A percentile compares a stretch with the other conserved stretches of the same genome.
phyloP scores from a whole-genome alignment of 1,140 invertebrate species.

The Aphaenogaster ashmeadi region DNA sequence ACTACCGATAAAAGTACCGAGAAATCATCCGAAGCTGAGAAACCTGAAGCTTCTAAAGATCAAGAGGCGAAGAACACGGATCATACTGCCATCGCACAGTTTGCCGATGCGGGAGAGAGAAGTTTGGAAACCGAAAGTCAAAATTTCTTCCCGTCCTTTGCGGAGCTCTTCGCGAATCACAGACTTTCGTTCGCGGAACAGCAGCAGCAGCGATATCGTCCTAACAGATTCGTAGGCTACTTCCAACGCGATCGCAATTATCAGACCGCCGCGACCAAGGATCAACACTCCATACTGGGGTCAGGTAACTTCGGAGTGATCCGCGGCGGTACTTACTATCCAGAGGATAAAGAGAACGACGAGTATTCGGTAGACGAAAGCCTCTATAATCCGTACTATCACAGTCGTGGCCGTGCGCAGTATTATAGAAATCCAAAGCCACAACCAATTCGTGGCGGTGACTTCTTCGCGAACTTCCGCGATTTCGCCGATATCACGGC shows the following conservation, averaged over 20 bases:
- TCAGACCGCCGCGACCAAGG: constrained; percentile 78
- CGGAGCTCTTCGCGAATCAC: constrained; percentile 86
- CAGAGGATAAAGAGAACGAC: constrained; percentile 88
- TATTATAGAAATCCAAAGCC: constrained; percentile 88
- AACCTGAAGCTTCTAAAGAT: constrained; percentile 37
- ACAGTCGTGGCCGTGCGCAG: constrained; percentile 89
- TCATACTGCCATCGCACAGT: not conserved
- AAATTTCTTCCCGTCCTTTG: constrained; percentile 87
- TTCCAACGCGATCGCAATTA: constrained; percentile 83
- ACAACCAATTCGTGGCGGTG: constrained; percentile 82
- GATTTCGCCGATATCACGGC: constrained; percentile 96
- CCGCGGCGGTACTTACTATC: constrained; percentile 94
- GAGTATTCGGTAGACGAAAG: constrained; percentile 86
- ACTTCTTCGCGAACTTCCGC: constrained; percentile 93
- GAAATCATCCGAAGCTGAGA: constrained; percentile 11
- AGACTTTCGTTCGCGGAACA: constrained; percentile 82
- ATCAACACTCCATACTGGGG: constrained; percentile 89
- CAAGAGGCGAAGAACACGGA: constrained; percentile 70
- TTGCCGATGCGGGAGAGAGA: constrained; percentile 76
- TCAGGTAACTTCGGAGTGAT: constrained; percentile 96
- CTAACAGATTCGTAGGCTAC: constrained; percentile 85
- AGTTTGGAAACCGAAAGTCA: constrained; percentile 85
- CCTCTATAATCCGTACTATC: constrained; percentile 89
- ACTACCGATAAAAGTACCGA: not conserved
- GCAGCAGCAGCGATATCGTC: constrained; percentile 82